A percentile compares a stretch with the other conserved stretches of the same genome.
phyloP scores from a whole-genome alignment of 2,797 vertebrate genomes.

The Bothrops alternatus region DNA sequence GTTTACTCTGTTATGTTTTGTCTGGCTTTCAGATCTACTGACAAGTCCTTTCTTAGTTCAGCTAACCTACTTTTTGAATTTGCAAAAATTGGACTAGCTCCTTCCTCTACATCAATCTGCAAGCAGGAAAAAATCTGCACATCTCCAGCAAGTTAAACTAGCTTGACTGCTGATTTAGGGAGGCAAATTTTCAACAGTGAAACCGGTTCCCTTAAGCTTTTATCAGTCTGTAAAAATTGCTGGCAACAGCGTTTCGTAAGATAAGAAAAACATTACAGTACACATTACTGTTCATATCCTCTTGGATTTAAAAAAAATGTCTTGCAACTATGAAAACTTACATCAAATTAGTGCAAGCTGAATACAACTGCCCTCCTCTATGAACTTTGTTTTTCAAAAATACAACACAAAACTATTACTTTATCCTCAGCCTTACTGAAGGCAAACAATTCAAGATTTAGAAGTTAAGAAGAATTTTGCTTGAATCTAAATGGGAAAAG shows the following conservation, averaged over 20 bases:
- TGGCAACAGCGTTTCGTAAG: neutral
- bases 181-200: neutral
- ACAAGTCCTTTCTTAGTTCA: neutral
- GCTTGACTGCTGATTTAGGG: neutral
- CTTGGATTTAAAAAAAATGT: neutral
- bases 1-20: neutral
- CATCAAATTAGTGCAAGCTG: neutral
- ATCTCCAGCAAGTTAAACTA: neutral
- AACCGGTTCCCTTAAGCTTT: neutral
- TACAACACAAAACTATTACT: neutral
- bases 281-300: neutral
- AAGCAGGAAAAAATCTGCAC: neutral
- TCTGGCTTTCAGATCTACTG: neutral
- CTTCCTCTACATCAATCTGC: neutral
- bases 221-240: neutral
- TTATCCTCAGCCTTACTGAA: neutral
- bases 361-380: slow-evolving; percentile 45
- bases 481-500: neutral
- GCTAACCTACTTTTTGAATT: neutral
- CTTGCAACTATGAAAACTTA: neutral
- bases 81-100: neutral
- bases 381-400: fast-evolving
- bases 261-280: neutral
- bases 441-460: neutral
- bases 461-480: neutral